phyloP scores from a whole-genome alignment of 2,113 vertebrate genomes.

The Entelurus aequoreus region DNA sequence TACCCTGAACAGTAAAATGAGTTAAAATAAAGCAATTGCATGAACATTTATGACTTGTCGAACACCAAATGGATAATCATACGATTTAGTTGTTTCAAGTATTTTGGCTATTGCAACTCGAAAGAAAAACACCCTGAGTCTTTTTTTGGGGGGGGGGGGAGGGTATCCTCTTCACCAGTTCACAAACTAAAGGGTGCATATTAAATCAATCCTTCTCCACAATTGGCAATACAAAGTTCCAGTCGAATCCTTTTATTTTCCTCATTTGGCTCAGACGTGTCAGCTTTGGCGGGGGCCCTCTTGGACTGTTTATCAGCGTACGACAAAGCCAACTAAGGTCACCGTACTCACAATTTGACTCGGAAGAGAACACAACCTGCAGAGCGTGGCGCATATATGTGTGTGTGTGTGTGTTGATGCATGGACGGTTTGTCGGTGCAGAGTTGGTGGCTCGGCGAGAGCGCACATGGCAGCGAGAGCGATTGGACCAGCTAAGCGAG shows the following conservation, averaged over 20 bases:
- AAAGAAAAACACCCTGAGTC: too few species aligned
- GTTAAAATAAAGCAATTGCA: too few species aligned
- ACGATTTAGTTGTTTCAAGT: too few species aligned
- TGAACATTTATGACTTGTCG: too few species aligned
- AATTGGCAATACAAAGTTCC: slow-evolving; percentile 22
- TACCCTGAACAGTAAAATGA: too few species aligned
- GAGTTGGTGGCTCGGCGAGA: slow-evolving; percentile 49
- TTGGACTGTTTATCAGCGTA: slow-evolving; percentile 41
- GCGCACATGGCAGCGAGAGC: slow-evolving; percentile 59
- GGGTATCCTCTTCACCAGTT: neutral
- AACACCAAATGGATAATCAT: too few species aligned
- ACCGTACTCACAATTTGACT: slow-evolving; percentile 10
- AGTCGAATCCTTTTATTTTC: slow-evolving; percentile 23
- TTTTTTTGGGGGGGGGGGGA: too few species aligned
- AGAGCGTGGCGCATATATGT: neutral
- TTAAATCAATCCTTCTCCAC: slow-evolving; percentile 33
- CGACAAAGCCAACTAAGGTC: slow-evolving; percentile 14
- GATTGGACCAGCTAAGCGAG: slow-evolving; percentile 55
- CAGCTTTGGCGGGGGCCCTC: slow-evolving; percentile 46
- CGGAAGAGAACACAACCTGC: neutral
- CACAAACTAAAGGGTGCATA: slow-evolving; percentile 12
- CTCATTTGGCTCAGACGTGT: slow-evolving; percentile 45
- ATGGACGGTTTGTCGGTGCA: slow-evolving; percentile 26
- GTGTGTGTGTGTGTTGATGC: neutral
- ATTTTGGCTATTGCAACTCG: too few species aligned